These are phyloP conservation scores for Lepidocolaptes lacrymiger DNA, from an alignment of 2,797 vertebrate species.

Conservation along the genomic window DNA sequence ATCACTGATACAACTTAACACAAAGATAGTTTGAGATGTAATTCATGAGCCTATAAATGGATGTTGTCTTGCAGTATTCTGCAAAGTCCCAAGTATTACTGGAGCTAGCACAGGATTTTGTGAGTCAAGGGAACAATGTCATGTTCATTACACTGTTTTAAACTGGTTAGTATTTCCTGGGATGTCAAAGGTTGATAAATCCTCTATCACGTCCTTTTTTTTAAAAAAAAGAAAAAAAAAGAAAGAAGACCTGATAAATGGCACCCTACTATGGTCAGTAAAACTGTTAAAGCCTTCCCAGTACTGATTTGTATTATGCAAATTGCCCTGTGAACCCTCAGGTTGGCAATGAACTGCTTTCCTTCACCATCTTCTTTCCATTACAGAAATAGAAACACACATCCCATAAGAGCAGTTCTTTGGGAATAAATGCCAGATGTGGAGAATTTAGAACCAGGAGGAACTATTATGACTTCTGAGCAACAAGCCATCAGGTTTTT, in stretches of 20 bases:
- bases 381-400: not conserved
- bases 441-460: slow-evolving; percentile 7
- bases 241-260: not conserved
- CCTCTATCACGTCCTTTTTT: not conserved
- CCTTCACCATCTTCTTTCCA: not conserved
- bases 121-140: not conserved
- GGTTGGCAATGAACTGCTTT: not conserved
- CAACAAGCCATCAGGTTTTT: not conserved
- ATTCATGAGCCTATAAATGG: not conserved
- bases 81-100: not conserved
- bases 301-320: not conserved
- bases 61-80: not conserved
- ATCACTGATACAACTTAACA: not conserved
- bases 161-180: not conserved
- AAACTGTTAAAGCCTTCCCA: not conserved
- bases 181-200: not conserved
- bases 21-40: not conserved
- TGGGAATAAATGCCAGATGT: slow-evolving; percentile 27
- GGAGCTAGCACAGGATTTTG: not conserved
- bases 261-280: not conserved
- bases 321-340: not conserved
- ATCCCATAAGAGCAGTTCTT: not conserved
- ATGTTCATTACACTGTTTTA: not conserved
- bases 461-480: not conserved
- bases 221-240: not conserved